Conservation (phyloP, 1,140 invertebrate genomes). For the Zaprionus capensis region DNA sequence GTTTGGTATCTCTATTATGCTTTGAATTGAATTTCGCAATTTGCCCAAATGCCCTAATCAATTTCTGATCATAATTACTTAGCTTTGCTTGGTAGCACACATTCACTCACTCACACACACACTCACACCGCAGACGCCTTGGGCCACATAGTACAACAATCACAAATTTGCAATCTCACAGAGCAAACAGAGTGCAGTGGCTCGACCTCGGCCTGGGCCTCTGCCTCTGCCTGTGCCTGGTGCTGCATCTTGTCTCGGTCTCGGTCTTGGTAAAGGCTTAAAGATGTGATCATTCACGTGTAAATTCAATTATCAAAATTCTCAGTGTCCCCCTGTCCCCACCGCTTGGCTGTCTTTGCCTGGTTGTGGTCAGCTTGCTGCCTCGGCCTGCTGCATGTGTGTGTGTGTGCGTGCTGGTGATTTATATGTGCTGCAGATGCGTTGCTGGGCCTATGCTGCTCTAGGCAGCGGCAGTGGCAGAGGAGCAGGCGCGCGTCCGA, state of each 20-base stretch:
- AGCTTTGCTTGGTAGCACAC: conserved; percentile 39
- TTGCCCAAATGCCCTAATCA: conserved; percentile 59
- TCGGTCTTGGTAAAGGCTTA: conserved; percentile 57
- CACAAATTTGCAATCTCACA: conserved; percentile 62
- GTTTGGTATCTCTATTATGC: not conserved
- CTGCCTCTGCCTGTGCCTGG: not conserved
- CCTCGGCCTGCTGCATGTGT: not conserved
- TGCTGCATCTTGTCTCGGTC: not conserved
- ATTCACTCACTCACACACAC: not conserved
- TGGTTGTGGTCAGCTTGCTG: conserved; percentile 35
- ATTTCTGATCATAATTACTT: conserved; percentile 81
- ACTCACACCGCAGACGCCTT: conserved; percentile 16
- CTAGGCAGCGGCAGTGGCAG: conserved; percentile 2
- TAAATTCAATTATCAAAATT: conserved; percentile 82
- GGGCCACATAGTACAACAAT: conserved; percentile 49
- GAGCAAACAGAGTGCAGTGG: conserved; percentile 16
- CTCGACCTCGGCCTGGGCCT: conserved; percentile 11
- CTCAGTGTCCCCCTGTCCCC: conserved; percentile 43
- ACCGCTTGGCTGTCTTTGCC: not conserved
- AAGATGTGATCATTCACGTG: conserved; percentile 81
- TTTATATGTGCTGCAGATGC: conserved; percentile 54
- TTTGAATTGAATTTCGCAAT: not conserved
- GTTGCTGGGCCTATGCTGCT: not conserved
- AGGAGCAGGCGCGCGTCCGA: conserved; percentile 45
- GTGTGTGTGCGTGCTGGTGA: conserved; percentile 41